Evolutionary conservation across 2,888 invertebrate species (phyloP), one percentile per base, ranked within the genome.

Genomic region (Acronicta alni): DNA sequence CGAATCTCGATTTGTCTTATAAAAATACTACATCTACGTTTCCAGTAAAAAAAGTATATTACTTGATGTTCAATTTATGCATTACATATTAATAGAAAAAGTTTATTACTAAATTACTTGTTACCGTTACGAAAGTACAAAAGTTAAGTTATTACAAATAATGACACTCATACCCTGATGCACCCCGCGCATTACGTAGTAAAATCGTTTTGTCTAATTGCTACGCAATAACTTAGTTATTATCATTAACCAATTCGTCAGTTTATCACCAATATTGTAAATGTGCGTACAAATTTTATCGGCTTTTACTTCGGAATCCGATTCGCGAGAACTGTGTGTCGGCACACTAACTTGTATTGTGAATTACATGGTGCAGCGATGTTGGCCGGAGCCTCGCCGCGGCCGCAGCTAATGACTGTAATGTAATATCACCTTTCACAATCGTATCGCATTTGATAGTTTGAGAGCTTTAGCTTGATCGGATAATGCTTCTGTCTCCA

Each of bases 121-220:
- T 89, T 91, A 91, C 66, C 80, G 70, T 89, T 93, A 93, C 82
- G 92, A 93, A 93, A 93, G 91, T 94, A 94, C 93, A 94, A 93
- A 94, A 92, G 83, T 86, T 80, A 79, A 79, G 86, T 89, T 87
- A 86, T 87, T 90, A 92, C 88, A 88, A 90, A 87, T 90, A 89
- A 92, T 93, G 94, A 94, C 94, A 94, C 91, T 91, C 94, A 90
- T 94, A 94, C 94, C 94, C 94, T 94, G 94, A 91, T 93, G 87
- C 90, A 94, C 92, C 93, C 94, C 92, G 92, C 94, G 88, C 91
- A 84, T 89, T 90, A 89, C 87, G 87, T 90, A 87, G 87, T 86
- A 84, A 87, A 81, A 77, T 71, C 81, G 84, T 88, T 88, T 58
- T 89, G 72, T 85, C 86, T 91, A 90, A 91, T 92, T 92, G 90